Base-by-base conservation (phyloP, 1,140 invertebrate genomes). In the Drosophila orena region DNA sequence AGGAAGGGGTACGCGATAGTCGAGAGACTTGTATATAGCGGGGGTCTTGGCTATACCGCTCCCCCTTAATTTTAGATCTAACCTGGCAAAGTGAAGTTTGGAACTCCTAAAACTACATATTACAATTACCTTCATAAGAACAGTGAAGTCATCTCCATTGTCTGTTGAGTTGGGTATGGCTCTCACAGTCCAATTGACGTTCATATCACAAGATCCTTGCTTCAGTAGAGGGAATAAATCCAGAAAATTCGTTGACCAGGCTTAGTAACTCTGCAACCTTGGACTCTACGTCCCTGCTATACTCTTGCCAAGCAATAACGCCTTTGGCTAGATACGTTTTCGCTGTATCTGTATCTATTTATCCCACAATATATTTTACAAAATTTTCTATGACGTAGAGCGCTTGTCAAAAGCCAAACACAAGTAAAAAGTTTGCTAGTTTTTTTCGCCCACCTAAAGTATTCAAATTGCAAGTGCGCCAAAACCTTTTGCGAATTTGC, bases 401-500 rank as follows among this genome's bases (percentile, higher is more conserved):
- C 56, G 79, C 66, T 71, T 88, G 79, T 81, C 53, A 81, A 84
- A 85, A 85, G 74, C 44, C 54, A 62, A 62, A 62, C 54, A 14
- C 53, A 68, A 83, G 68, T 56, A 30, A 73, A 74, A 73, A 56
- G 54, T 30, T 44, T 22, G 50, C 27, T 38, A 17, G 42, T 49
- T 57, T 47, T 34, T 44, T 37, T 34, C 8, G 17, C 8, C 30
- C 34, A 37, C 12, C 64, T 20, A 49, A 68, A 64, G 68, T 78
- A 81, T 81, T 79, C 80, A 80, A 80, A 64, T 64, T 56, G 78
- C 77, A 78, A 77, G 71, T 73, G 61, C 62, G 69, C 61, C 70
- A 79, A 83, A 86, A 81, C 64, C 81, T 86, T 80, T 81, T 56
- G 69, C 69, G 46, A 74, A 56, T 73, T 64, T 75, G 65, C 56